These are phyloP conservation scores for Callipepla californica DNA, from an alignment of 2,113 vertebrate species.

Conservation along the genomic window DNA sequence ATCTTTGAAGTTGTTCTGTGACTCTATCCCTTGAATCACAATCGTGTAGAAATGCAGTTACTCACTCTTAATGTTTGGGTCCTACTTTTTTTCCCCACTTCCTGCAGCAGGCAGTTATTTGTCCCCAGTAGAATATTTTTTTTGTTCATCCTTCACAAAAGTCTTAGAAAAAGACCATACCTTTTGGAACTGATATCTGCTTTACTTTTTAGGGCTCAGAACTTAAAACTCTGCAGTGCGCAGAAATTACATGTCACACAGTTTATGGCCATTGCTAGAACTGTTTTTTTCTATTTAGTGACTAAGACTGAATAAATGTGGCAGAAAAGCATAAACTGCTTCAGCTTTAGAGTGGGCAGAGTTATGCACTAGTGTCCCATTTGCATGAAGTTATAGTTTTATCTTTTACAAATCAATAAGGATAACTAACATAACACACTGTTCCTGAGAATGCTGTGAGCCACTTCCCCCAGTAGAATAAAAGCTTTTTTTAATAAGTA, in stretches of 20 bases:
- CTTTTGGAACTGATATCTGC: conserved; percentile 28
- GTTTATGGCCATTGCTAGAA: conserved; percentile 11
- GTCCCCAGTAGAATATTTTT: background rate
- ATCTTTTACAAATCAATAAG: background rate
- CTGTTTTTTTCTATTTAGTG: conserved; percentile 8
- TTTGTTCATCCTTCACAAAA: background rate
- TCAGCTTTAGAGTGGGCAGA: background rate
- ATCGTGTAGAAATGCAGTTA: conserved; percentile 3
- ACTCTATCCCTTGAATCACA: conserved; percentile 54
- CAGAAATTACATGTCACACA: background rate
- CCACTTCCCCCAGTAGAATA: background rate
- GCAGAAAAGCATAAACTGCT: conserved; percentile 1
- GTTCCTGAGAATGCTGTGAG: background rate
- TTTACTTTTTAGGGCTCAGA: conserved; percentile 43
- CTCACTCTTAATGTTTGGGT: conserved; percentile 30
- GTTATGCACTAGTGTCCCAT: background rate
- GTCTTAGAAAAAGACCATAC: background rate
- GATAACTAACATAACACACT: background rate
- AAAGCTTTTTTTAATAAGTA: background rate
- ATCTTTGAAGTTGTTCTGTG: conserved; percentile 61
- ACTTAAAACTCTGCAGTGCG: background rate
- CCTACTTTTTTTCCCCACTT: background rate
- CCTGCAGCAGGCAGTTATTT: conserved; percentile 9
- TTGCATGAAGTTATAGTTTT: background rate
- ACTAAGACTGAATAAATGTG: conserved; percentile 14